Evolutionary conservation across 1,140 invertebrate genomes (phyloP).

Genomic region (Drusus annulatus): DNA sequence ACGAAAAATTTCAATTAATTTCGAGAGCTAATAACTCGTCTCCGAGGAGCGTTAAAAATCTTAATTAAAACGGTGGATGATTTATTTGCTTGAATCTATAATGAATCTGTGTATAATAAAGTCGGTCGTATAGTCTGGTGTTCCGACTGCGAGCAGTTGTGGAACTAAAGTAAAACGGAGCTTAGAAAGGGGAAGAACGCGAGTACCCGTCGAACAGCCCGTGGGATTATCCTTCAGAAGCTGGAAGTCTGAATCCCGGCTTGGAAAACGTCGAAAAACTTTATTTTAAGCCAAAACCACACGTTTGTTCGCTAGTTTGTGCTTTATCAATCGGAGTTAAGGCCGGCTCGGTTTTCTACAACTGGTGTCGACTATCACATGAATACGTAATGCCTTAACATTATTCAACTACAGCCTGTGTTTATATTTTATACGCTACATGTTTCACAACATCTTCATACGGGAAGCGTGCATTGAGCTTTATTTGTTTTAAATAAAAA

Average conservation of each 20-base stretch:
- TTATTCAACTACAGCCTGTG: no score
- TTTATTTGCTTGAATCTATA: no score
- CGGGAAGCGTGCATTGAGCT: no score
- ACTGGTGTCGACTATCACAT: no score
- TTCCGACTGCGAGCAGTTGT: neutral
- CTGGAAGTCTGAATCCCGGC: neutral
- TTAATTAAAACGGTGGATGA: neutral
- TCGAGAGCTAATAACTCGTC: neutral
- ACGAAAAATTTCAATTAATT: no score
- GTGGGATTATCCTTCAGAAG: neutral
- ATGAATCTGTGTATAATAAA: no score
- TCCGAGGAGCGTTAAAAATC: neutral
- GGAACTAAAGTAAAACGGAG: neutral
- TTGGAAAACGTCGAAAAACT: slow-evolving; percentile 19
- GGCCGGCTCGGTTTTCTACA: no score
- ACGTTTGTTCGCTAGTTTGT: slow-evolving; percentile 30
- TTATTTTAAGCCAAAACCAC: slow-evolving; percentile 26
- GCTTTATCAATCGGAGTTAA: slow-evolving; percentile 24
- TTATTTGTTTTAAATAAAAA: no score
- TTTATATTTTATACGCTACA: no score
- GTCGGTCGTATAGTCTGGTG: no score
- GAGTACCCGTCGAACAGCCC: neutral
- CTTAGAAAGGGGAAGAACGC: neutral
- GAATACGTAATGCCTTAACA: no score
- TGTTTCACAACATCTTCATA: no score